Evolutionary conservation across 2,888 invertebrate genomes (phyloP).

Genomic region (Plebejus anna): DNA sequence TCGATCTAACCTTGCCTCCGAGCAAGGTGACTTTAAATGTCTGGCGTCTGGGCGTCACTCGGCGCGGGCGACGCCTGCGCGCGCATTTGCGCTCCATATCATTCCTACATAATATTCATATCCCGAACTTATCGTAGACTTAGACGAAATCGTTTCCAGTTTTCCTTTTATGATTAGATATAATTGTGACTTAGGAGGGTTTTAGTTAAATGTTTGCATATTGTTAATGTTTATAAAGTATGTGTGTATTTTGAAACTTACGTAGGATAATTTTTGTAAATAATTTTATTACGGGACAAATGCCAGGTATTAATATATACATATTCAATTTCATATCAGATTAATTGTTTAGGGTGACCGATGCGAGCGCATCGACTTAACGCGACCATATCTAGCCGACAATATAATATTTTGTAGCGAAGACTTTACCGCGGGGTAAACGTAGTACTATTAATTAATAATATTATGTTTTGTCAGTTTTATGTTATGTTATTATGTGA

Average conservation of each 20-base stretch:
- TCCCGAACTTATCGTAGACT: constrained; percentile 51
- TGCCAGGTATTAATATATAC: constrained; percentile 53
- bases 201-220: constrained; percentile 52
- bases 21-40: constrained; percentile 77
- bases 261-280: constrained; percentile 49
- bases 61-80: constrained; percentile 63
- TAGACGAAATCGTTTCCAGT: constrained; percentile 43
- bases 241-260: constrained; percentile 51
- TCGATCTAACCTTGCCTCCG: constrained; percentile 72
- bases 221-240: constrained; percentile 59
- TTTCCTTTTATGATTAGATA: constrained; percentile 36
- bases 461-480: constrained; percentile 7
- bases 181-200: constrained; percentile 48
- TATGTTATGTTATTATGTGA: neutral
- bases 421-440: constrained; percentile 5
- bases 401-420: constrained; percentile 14
- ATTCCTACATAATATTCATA: constrained; percentile 61
- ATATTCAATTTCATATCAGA: constrained; percentile 30
- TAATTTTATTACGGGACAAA: constrained; percentile 52
- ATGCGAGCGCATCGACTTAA: too few relatives aligned
- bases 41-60: constrained; percentile 73
- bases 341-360: constrained; percentile 3
- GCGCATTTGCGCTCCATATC: constrained; percentile 71
- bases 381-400: constrained; percentile 11
- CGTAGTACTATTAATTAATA: neutral